A percentile compares a stretch with the other conserved stretches of the same genome.
phyloP scores from a whole-genome alignment of 2,797 vertebrate species.

The Enteromius treurensis region DNA sequence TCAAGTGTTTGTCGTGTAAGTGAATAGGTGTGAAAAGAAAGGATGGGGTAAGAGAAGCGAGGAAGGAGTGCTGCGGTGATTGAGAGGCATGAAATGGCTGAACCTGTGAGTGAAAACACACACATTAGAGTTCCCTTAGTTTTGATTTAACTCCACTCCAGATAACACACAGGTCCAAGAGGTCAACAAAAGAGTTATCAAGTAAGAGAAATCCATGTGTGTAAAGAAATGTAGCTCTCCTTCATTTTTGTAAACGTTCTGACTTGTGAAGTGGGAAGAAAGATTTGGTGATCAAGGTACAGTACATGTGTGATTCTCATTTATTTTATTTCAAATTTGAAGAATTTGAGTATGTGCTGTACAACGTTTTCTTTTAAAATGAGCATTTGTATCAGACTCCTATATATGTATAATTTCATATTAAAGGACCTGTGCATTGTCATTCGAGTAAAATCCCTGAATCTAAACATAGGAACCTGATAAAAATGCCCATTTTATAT shows the following conservation, averaged over 20 bases:
- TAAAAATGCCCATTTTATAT: too few relatives aligned
- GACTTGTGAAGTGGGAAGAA: not conserved
- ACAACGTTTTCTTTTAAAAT: too few relatives aligned
- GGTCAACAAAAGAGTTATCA: constrained; percentile 67
- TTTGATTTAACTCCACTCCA: constrained; percentile 76
- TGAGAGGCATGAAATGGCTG: constrained; percentile 57
- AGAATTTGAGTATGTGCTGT: too few relatives aligned
- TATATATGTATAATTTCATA: too few relatives aligned
- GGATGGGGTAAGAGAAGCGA: constrained; percentile 25
- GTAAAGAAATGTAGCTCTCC: not conserved
- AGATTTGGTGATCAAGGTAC: not conserved
- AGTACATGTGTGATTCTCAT: not conserved
- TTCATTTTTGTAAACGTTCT: not conserved
- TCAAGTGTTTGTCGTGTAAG: constrained; percentile 37
- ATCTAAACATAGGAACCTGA: too few relatives aligned
- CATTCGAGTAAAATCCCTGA: too few relatives aligned
- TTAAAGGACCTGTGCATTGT: too few relatives aligned
- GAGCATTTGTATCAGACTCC: too few relatives aligned
- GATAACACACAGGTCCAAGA: constrained; percentile 71
- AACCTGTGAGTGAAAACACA: constrained; percentile 50
- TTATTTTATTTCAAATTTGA: too few relatives aligned
- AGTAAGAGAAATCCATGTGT: constrained; percentile 49
- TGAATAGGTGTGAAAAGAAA: constrained; percentile 25
- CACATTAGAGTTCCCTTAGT: constrained; percentile 65
- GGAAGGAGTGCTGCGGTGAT: constrained; percentile 35